Conservation (phyloP, 2,888 invertebrate genomes). For the Perizoma affinitatum region DNA sequence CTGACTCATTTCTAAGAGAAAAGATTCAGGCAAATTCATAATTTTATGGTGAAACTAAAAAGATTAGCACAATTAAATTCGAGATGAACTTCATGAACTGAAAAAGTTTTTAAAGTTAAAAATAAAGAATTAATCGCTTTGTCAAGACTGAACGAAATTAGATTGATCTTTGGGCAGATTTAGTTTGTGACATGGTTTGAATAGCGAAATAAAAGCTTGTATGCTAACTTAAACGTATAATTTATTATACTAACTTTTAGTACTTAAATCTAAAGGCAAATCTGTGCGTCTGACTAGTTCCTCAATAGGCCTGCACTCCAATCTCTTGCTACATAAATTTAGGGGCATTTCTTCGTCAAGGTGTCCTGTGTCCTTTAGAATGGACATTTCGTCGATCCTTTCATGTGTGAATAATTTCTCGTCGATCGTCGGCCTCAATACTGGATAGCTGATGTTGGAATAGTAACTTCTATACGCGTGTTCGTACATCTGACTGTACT, state of each 20-base stretch:
- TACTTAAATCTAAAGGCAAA: constrained; percentile 86
- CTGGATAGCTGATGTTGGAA: constrained; percentile 60
- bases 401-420: constrained; percentile 65
- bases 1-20: too few species aligned
- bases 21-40: too few species aligned
- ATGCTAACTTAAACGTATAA: constrained; percentile 13
- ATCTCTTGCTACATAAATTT: constrained; percentile 68
- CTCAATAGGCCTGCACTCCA: constrained; percentile 67
- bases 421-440: constrained; percentile 56
- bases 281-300: constrained; percentile 75
- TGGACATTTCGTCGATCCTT: constrained; percentile 48
- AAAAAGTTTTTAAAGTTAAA: too few species aligned
- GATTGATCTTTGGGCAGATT: too few species aligned
- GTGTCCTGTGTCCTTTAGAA: constrained; percentile 41
- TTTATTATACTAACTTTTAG: constrained; percentile 69
- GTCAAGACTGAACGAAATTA: too few species aligned
- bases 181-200: too few species aligned
- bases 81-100: too few species aligned
- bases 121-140: too few species aligned
- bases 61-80: too few species aligned
- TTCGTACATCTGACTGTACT: constrained; percentile 77
- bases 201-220: too few species aligned
- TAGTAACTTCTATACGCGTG: constrained; percentile 73
- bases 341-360: constrained; percentile 69
- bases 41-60: too few species aligned